phyloP scores from a whole-genome alignment of 2,888 invertebrate species.

The Cetonia aurata region DNA sequence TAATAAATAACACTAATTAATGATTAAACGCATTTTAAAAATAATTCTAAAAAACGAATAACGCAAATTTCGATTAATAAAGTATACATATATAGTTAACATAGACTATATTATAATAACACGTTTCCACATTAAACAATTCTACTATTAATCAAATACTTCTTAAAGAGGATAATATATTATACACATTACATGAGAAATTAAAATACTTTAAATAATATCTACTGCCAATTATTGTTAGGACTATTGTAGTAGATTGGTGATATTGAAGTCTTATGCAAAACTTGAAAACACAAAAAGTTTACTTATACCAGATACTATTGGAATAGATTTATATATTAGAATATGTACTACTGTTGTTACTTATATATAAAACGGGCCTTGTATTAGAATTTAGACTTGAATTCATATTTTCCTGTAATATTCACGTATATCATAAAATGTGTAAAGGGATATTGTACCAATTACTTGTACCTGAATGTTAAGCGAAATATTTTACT shows the following conservation, averaged over 20 bases:
- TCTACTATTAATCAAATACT: slow-evolving; percentile 42
- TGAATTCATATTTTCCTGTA: neutral
- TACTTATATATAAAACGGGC: slow-evolving; percentile 25
- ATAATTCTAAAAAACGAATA: slow-evolving; percentile 5
- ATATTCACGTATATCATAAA: too few relatives aligned
- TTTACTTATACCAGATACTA: slow-evolving; percentile 50
- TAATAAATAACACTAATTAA: slow-evolving; percentile 18
- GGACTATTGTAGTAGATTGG: slow-evolving; percentile 63
- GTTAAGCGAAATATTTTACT: neutral
- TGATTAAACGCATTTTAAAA: slow-evolving; percentile 16
- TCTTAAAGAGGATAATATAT: slow-evolving; percentile 44
- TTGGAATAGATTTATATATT: slow-evolving; percentile 52
- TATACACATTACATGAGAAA: slow-evolving; percentile 40
- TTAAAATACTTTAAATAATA: slow-evolving; percentile 54
- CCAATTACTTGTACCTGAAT: slow-evolving; percentile 38
- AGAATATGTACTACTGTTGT: slow-evolving; percentile 37
- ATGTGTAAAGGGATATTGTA: slow-evolving; percentile 1
- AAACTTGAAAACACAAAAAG: slow-evolving; percentile 56
- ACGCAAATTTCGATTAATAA: slow-evolving; percentile 16
- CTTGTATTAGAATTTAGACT: slow-evolving; percentile 5
- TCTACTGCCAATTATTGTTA: slow-evolving; percentile 65
- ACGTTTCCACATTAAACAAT: slow-evolving; percentile 34
- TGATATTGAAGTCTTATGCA: slow-evolving; percentile 68
- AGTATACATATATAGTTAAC: slow-evolving; percentile 27
- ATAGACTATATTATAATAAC: slow-evolving; percentile 24